Conservation (phyloP, 2,113 vertebrate genomes). For the Trogon melanurus region DNA sequence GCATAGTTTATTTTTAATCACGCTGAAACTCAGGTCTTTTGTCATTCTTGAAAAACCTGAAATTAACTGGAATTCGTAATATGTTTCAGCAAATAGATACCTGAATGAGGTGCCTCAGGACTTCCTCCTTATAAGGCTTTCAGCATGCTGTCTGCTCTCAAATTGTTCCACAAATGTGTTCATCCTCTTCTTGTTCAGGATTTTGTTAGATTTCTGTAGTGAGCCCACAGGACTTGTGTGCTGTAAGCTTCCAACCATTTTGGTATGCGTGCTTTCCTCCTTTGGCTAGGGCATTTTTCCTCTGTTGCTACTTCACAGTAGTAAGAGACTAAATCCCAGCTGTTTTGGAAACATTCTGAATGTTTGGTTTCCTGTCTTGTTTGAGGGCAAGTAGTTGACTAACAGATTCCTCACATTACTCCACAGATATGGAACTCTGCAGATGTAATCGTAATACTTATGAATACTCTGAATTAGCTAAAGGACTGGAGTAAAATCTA, state of each 20-base stretch:
- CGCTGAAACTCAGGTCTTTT: not conserved
- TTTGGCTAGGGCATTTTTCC: not conserved
- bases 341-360: constrained; percentile 10
- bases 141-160: not conserved
- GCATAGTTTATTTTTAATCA: not conserved
- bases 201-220: not conserved
- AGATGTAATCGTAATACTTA: not conserved
- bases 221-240: not conserved
- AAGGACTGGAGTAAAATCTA: not conserved
- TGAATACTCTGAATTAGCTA: not conserved
- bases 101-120: not conserved
- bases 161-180: not conserved
- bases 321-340: not conserved
- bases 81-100: not conserved
- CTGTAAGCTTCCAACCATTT: not conserved
- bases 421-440: not conserved
- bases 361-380: not conserved
- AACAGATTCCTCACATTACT: not conserved
- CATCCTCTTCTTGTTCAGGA: not conserved
- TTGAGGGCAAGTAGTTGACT: not conserved
- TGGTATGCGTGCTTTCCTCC: not conserved
- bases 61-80: not conserved
- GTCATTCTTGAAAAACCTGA: not conserved
- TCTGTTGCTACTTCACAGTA: not conserved
- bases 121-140: not conserved